Percentiles rank a stretch among this genome's conserved stretches.
These are phyloP conservation scores for Neotoma lepida DNA, from an alignment of 2,113 vertebrate species.

Conservation along the genomic window DNA sequence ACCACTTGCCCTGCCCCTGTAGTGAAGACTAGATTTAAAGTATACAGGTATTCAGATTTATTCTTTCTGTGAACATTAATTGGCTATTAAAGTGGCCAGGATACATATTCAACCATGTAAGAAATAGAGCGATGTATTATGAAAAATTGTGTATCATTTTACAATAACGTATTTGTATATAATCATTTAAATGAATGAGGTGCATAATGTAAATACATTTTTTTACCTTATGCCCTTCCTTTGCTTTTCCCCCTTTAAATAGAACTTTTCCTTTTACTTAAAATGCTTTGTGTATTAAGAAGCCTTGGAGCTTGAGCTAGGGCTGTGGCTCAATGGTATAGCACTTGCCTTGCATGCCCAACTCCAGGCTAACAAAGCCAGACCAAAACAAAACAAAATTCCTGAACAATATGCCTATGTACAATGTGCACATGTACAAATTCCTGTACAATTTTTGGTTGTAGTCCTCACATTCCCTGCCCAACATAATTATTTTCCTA, in stretches of 20 bases:
- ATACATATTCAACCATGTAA: not conserved
- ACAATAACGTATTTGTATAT: not conserved
- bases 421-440: not conserved
- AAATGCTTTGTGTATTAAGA: constrained; percentile 40
- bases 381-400: not conserved
- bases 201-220: constrained; percentile 17
- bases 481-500: not conserved
- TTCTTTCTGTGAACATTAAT: constrained; percentile 50
- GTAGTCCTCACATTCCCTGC: not conserved
- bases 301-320: not conserved
- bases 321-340: not conserved
- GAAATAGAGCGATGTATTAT: not conserved
- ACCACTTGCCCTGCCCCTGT: not conserved
- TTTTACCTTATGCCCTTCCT: constrained; percentile 1
- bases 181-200: constrained; percentile 7
- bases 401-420: not conserved
- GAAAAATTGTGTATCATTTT: not conserved
- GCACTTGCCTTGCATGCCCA: not conserved
- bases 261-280: constrained; percentile 27
- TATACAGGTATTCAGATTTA: not conserved
- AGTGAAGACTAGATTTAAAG: not conserved
- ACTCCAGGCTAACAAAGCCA: not conserved
- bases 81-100: constrained; percentile 9
- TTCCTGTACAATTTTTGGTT: constrained; percentile 30
- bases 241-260: constrained; percentile 1